phyloP scores from a whole-genome alignment of 1,140 invertebrate species.

The Trichonephila inaurata region DNA sequence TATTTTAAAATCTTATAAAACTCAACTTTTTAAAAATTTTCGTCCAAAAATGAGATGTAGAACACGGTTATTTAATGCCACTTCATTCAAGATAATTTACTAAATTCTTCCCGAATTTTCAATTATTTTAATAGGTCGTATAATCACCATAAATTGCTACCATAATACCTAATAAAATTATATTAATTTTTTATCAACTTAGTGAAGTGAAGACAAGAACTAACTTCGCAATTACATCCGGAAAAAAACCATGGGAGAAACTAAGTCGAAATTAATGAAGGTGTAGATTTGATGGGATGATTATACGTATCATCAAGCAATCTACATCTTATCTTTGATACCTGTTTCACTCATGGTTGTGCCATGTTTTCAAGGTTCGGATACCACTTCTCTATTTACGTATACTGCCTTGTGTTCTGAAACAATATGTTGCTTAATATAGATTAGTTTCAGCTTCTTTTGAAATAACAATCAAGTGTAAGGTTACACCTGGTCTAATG shows the following conservation, averaged over 20 bases:
- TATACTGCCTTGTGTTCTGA: background rate
- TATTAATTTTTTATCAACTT: too few relatives aligned
- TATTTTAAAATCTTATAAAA: too few relatives aligned
- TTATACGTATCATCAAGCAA: background rate
- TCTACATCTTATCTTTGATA: slow-evolving; percentile 13
- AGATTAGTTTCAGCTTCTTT: slow-evolving; percentile 16
- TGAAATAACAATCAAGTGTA: background rate
- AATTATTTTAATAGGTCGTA: too few relatives aligned
- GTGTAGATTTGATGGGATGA: slow-evolving; percentile 15
- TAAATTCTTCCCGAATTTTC: too few relatives aligned
- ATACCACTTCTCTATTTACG: background rate
- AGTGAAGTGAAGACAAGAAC: too few relatives aligned
- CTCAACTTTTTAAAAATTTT: too few relatives aligned
- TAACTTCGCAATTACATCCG: background rate
- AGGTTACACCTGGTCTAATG: background rate
- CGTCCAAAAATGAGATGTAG: too few relatives aligned
- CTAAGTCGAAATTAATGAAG: slow-evolving; percentile 30
- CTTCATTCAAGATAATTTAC: too few relatives aligned
- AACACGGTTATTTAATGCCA: too few relatives aligned
- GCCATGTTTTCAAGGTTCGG: background rate
- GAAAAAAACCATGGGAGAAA: background rate
- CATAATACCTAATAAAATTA: too few relatives aligned
- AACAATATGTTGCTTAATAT: slow-evolving; percentile 60
- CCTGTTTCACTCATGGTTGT: background rate
- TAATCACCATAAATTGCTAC: too few relatives aligned